These are phyloP conservation scores for Verasper variegatus DNA, from an alignment of 2,113 vertebrate species.

Conservation along the genomic window DNA sequence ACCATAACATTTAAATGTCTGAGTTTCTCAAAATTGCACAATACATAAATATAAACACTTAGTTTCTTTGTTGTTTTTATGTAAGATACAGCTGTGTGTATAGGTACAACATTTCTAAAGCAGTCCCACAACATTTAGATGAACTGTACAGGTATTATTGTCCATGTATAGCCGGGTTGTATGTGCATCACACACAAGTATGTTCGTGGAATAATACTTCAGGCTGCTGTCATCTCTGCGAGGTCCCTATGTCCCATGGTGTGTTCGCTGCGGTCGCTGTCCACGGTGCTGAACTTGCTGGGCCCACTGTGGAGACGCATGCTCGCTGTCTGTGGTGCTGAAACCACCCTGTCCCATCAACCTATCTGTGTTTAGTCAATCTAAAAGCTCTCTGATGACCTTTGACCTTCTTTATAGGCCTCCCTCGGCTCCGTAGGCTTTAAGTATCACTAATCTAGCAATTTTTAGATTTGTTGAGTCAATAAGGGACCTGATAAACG, in stretches of 20 bases:
- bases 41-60: background rate
- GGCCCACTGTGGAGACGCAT: background rate
- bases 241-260: background rate
- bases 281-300: slow-evolving; percentile 47
- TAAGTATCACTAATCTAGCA: background rate
- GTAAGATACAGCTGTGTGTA: background rate
- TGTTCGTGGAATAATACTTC: background rate
- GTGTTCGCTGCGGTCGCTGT: slow-evolving; percentile 11
- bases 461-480: background rate
- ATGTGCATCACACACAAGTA: too few species aligned
- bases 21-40: background rate
- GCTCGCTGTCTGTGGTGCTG: slow-evolving; percentile 41
- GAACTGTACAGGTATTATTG: too few species aligned
- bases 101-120: too few species aligned
- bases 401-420: background rate
- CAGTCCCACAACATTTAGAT: too few species aligned
- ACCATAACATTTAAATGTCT: too few species aligned
- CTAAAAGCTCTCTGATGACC: too few species aligned
- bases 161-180: too few species aligned
- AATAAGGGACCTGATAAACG: background rate
- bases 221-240: background rate
- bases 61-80: too few species aligned
- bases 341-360: background rate
- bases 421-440: background rate
- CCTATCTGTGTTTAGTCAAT: background rate